Evolutionary conservation across 2,888 invertebrate genomes (phyloP).

Genomic region (Amblyjoppa fuscipennis): DNA sequence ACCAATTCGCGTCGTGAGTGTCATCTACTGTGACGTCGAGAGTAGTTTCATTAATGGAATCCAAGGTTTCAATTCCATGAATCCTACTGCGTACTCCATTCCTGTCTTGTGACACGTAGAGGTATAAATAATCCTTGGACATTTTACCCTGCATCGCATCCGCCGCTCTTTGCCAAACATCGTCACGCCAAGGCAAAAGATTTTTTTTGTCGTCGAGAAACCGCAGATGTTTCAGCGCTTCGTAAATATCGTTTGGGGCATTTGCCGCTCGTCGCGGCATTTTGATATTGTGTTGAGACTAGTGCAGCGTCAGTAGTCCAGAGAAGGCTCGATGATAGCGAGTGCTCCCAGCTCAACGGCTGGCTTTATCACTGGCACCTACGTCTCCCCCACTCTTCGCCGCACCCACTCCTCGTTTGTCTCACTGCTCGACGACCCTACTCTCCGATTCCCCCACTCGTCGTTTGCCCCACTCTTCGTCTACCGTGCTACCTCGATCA

Average conservation of each 20-base stretch:
- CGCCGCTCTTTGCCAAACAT: constrained; percentile 51
- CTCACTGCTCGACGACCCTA: no score
- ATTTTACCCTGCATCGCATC: constrained; percentile 41
- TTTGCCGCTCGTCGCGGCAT: constrained; percentile 58
- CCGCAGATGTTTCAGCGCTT: constrained; percentile 41
- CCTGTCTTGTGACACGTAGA: constrained; percentile 57
- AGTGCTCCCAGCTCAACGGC: no score
- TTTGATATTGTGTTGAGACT: constrained; percentile 12
- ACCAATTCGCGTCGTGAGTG: constrained; percentile 55
- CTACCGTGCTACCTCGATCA: no score
- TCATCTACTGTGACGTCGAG: constrained; percentile 1
- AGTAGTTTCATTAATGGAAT: neutral
- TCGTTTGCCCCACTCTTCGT: no score
- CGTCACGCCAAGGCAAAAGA: constrained; percentile 54
- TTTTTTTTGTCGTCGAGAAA: constrained; percentile 46
- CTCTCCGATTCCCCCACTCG: no score
- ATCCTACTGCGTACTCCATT: constrained; percentile 53
- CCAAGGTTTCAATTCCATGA: constrained; percentile 19
- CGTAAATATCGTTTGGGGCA: constrained; percentile 46
- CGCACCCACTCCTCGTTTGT: no score
- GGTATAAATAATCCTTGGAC: constrained; percentile 58
- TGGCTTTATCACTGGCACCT: no score
- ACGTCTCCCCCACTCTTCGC: no score
- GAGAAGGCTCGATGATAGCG: no score
- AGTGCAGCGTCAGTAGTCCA: neutral